A percentile compares a stretch with the other conserved stretches of the same genome.
Conservation (phyloP, 2,113 vertebrate species). For the Sinocyclocheilus anophthalmus region DNA sequence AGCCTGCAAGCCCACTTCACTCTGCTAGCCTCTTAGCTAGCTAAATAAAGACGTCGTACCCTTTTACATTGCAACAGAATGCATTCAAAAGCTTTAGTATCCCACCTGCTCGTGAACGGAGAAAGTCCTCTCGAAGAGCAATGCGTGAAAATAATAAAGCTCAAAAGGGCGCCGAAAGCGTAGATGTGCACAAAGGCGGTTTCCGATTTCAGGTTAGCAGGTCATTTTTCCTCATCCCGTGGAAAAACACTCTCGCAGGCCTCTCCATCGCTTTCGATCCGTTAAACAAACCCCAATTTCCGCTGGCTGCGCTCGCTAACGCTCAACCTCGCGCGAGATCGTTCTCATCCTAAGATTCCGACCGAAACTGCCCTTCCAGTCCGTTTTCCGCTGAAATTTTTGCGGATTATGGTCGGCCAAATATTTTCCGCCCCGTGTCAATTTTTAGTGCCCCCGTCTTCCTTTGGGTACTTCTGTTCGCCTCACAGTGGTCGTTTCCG, state of each 20-base stretch:
- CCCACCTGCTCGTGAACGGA: neutral
- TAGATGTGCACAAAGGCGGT: constrained; percentile 58
- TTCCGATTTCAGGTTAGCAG: constrained; percentile 67
- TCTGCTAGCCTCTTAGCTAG: constrained; percentile 57
- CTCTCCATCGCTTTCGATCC: constrained; percentile 71
- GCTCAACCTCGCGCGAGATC: neutral
- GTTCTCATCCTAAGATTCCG: neutral
- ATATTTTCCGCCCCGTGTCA: constrained; percentile 71
- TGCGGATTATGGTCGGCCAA: constrained; percentile 54
- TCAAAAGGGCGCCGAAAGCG: constrained; percentile 42
- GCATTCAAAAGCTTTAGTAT: constrained; percentile 52
- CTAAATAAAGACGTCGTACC: constrained; percentile 61
- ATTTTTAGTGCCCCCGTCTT: constrained; percentile 66
- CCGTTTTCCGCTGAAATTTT: constrained; percentile 36
- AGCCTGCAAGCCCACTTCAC: constrained; percentile 4
- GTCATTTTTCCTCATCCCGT: constrained; percentile 71
- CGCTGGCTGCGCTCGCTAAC: constrained; percentile 61
- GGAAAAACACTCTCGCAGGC: constrained; percentile 71
- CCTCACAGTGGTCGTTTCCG: constrained; percentile 77
- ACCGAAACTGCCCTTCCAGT: constrained; percentile 46
- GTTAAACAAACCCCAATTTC: constrained; percentile 69
- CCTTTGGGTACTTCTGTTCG: constrained; percentile 67
- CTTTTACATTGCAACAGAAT: constrained; percentile 23
- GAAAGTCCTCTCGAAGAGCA: constrained; percentile 39
- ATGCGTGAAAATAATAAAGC: constrained; percentile 7